These are phyloP conservation scores for Mirounga angustirostris DNA, from an alignment of 2,113 vertebrate genomes.

Conservation along the genomic window DNA sequence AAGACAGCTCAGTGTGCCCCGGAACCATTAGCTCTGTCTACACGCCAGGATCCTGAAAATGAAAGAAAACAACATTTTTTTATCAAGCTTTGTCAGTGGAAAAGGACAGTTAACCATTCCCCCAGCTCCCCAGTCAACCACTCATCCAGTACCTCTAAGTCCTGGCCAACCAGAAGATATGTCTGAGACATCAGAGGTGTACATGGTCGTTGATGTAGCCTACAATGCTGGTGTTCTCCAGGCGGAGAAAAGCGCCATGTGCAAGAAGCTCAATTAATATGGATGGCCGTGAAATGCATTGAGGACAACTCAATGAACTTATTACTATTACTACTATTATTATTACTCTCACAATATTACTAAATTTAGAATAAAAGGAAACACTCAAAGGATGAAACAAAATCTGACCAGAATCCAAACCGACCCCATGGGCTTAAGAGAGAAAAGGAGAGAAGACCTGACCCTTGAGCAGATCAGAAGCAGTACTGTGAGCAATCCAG, in stretches of 20 bases:
- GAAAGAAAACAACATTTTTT: constrained; percentile 86
- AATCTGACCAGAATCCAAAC: constrained; percentile 84
- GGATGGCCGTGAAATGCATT: constrained; percentile 87
- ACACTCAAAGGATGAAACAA: constrained; percentile 85
- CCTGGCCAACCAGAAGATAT: constrained; percentile 87
- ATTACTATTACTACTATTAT: too few species aligned
- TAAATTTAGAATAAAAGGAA: constrained; percentile 85
- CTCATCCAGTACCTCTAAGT: constrained; percentile 86
- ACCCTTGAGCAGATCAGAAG: constrained; percentile 86
- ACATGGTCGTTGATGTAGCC: constrained; percentile 87
- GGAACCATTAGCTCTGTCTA: neutral
- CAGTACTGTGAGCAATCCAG: constrained; percentile 62
- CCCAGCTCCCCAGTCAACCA: constrained; percentile 86
- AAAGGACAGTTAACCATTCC: constrained; percentile 79
- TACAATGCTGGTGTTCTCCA: constrained; percentile 90
- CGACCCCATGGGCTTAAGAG: neutral
- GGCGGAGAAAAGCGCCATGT: constrained; percentile 80
- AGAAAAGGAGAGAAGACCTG: constrained; percentile 73
- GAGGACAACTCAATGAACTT: constrained; percentile 82
- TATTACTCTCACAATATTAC: constrained; percentile 83
- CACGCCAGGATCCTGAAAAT: constrained; percentile 81
- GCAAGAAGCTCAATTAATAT: constrained; percentile 87
- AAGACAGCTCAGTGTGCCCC: neutral
- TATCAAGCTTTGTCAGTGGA: constrained; percentile 93
- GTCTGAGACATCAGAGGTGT: constrained; percentile 76